Conservation (phyloP, 2,888 invertebrate genomes). For the Halocaridina rubra region DNA sequence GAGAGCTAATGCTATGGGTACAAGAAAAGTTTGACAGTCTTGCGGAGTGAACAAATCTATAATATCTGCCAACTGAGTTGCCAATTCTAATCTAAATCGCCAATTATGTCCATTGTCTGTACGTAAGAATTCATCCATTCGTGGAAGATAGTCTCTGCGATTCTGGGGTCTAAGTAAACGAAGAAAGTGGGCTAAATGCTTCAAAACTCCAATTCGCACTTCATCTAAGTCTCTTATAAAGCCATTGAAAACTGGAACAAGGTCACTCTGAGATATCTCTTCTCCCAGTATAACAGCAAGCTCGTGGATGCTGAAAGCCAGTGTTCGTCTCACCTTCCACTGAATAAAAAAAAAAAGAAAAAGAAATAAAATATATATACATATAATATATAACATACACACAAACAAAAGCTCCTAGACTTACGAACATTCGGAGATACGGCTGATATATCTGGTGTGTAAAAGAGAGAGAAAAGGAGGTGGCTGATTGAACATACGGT, state of each 20-base stretch:
- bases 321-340: constrained; percentile 80
- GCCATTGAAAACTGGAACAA: constrained; percentile 80
- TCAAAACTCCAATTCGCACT: constrained; percentile 80
- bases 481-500: too few species aligned
- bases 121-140: constrained; percentile 76
- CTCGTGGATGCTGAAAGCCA: constrained; percentile 82
- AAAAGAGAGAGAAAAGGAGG: too few species aligned
- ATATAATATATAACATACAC: too few species aligned
- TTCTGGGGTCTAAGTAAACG: constrained; percentile 73
- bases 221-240: constrained; percentile 83
- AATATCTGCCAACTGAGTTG: constrained; percentile 75
- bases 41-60: constrained; percentile 74
- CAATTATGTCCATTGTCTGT: constrained; percentile 80
- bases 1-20: constrained; percentile 75
- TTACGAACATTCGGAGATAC: too few species aligned
- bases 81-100: constrained; percentile 79
- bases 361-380: too few species aligned
- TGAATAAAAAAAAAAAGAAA: constrained; percentile 68
- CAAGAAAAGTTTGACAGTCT: constrained; percentile 75
- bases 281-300: constrained; percentile 79
- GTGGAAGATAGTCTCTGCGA: constrained; percentile 74
- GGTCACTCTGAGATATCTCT: constrained; percentile 77
- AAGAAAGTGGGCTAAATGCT: constrained; percentile 77
- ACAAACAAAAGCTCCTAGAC: too few species aligned
- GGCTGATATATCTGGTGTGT: too few species aligned